Evolutionary conservation across 2,113 vertebrate species (phyloP).

Genomic region (Peromyscus leucopus): DNA sequence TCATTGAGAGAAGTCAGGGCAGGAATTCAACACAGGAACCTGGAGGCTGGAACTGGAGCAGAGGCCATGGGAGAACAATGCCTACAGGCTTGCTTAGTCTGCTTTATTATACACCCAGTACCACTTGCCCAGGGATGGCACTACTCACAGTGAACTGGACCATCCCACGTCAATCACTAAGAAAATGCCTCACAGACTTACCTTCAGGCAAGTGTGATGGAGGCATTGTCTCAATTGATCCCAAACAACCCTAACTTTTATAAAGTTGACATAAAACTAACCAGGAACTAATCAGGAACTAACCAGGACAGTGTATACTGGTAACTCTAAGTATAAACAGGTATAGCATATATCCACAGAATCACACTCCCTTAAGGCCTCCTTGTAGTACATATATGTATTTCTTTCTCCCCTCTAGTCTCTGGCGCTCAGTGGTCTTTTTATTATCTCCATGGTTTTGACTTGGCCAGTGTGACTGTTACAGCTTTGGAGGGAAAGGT

Average conservation of each 20-base stretch:
- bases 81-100: not conserved
- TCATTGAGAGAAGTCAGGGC: not conserved
- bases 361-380: not conserved
- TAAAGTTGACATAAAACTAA: not conserved
- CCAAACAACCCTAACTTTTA: not conserved
- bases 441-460: not conserved
- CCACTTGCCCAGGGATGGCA: not conserved
- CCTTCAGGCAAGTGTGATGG: not conserved
- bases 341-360: not conserved
- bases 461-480: not conserved
- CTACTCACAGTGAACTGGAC: not conserved
- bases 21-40: not conserved
- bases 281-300: not conserved
- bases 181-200: not conserved
- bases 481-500: no score
- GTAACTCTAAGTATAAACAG: not conserved
- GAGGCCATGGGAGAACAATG: not conserved
- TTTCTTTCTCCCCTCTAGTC: not conserved
- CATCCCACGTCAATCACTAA: not conserved
- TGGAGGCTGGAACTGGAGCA: not conserved
- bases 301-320: not conserved
- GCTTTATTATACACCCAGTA: not conserved
- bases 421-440: not conserved
- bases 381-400: not conserved
- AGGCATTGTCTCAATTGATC: not conserved